Conservation (phyloP, 2,797 vertebrate species). For the Tenualosa ilisha region DNA sequence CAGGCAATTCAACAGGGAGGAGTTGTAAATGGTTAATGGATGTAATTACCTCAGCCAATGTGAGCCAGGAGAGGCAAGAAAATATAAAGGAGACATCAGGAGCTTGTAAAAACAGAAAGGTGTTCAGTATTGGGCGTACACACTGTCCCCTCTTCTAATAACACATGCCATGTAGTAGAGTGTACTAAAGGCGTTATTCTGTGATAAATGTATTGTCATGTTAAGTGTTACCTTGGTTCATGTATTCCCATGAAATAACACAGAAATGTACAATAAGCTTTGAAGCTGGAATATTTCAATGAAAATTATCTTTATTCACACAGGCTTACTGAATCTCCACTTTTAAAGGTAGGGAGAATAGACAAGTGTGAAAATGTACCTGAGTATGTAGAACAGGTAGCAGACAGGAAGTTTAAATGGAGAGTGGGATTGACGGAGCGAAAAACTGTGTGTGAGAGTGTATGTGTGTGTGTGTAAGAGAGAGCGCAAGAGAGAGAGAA, state of each 20-base stretch:
- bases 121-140: not conserved
- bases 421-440: not conserved
- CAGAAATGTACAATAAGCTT: not conserved
- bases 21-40: no score
- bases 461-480: not conserved
- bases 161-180: not conserved
- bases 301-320: no score
- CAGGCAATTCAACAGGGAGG: not conserved
- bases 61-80: no score
- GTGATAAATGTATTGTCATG: not conserved
- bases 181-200: not conserved
- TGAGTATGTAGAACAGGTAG: not conserved
- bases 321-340: not conserved
- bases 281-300: not conserved
- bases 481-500: no score
- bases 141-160: not conserved
- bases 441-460: not conserved
- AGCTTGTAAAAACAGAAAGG: not conserved
- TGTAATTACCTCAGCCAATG: no score
- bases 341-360: not conserved
- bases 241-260: not conserved
- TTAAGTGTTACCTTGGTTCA: not conserved
- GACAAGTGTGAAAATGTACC: not conserved
- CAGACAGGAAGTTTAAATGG: not conserved
- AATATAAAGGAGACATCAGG: no score